Conservation (phyloP, 2,797 vertebrate species). For the Mus minutoides region DNA sequence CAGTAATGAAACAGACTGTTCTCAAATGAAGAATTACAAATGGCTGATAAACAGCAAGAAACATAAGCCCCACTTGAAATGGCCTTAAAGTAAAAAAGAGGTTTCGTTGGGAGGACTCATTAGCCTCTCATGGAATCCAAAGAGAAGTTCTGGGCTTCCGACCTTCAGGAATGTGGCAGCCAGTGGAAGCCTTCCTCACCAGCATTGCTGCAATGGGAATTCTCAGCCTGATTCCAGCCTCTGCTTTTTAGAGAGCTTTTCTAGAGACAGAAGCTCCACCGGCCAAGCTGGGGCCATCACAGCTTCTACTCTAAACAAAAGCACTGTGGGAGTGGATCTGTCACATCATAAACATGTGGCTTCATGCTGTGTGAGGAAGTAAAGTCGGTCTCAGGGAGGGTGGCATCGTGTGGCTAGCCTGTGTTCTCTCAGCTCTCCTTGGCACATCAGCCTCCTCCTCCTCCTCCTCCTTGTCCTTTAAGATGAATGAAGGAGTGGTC, state of each 20-base stretch:
- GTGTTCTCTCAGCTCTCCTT: background rate
- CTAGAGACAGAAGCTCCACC: background rate
- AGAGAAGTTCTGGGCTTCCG: background rate
- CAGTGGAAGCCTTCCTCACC: background rate
- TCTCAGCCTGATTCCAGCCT: background rate
- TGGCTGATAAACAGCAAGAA: background rate
- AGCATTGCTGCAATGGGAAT: background rate
- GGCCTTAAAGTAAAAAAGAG: background rate
- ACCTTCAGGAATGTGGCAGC: no score
- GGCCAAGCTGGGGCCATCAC: background rate
- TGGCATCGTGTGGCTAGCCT: background rate
- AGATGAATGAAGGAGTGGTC: background rate
- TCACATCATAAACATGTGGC: background rate
- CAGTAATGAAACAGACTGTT: background rate
- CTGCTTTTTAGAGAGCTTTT: background rate
- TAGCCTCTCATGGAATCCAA: background rate
- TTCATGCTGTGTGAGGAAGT: background rate
- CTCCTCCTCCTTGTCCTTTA: background rate
- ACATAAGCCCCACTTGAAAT: background rate
- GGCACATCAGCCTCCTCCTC: background rate
- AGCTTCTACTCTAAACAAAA: background rate
- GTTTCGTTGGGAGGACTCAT: background rate
- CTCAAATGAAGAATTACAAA: background rate
- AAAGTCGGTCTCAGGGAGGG: background rate
- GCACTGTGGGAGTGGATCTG: background rate